Percentiles rank a stretch among this genome's conserved stretches.
These are phyloP conservation scores for Boleophthalmus pectinirostris DNA, from an alignment of 2,113 vertebrate species.

Conservation along the genomic window DNA sequence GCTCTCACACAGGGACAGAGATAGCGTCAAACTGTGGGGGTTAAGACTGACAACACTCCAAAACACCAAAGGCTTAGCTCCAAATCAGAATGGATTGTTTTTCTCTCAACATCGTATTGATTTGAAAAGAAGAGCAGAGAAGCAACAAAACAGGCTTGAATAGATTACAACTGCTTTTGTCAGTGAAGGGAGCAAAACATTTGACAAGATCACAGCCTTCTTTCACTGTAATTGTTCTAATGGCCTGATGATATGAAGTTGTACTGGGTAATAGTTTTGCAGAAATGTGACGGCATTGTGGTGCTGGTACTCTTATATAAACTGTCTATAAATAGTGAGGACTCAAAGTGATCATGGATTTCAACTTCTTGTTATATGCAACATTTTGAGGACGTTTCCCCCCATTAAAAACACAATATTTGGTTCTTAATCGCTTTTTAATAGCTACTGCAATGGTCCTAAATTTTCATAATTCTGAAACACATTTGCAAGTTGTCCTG, in stretches of 20 bases:
- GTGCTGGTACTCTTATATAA: too few species aligned
- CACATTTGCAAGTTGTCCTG: too few species aligned
- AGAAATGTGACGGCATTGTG: too few species aligned
- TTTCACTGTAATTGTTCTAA: neutral
- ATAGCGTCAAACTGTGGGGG: constrained; percentile 56
- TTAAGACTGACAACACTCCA: constrained; percentile 56
- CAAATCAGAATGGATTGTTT: constrained; percentile 40
- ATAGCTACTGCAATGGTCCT: too few species aligned
- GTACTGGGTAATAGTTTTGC: neutral
- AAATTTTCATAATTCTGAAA: too few species aligned
- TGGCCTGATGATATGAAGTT: neutral
- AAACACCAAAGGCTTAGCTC: constrained; percentile 49
- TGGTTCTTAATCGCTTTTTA: too few species aligned
- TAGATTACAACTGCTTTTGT: constrained; percentile 22
- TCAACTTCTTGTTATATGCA: too few species aligned
- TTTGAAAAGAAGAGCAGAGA: constrained; percentile 7
- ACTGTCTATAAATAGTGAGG: too few species aligned
- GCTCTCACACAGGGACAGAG: constrained; percentile 23
- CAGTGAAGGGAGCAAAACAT: constrained; percentile 10
- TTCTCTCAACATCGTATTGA: constrained; percentile 38
- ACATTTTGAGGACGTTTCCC: too few species aligned
- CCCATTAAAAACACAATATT: too few species aligned
- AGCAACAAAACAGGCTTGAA: constrained; percentile 37
- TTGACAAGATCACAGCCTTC: constrained; percentile 4
- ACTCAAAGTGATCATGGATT: too few species aligned